A percentile compares a stretch with the other conserved stretches of the same genome.
Evolutionary conservation across 2,113 vertebrate genomes (phyloP).

Genomic region (Sphaerodactylus townsendi): DNA sequence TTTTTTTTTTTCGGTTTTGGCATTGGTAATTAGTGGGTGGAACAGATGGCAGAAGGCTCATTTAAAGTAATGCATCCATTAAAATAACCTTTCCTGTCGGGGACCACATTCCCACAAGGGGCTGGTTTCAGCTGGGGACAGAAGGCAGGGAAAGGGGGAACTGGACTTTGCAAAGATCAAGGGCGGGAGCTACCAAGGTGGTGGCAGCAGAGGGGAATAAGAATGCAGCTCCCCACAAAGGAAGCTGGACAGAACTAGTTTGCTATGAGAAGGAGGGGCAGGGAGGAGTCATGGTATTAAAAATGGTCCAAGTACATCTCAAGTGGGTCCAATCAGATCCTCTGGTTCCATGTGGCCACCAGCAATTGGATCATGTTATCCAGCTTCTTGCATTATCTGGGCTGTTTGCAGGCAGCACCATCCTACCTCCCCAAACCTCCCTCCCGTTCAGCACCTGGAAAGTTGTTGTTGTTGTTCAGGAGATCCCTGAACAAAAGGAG

Average conservation of each 20-base stretch:
- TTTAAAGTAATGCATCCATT: conserved; percentile 84
- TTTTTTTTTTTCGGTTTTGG: conserved; percentile 49
- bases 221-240: not conserved
- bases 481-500: not conserved
- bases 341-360: not conserved
- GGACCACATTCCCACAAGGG: conserved; percentile 64
- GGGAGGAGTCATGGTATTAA: not conserved
- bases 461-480: too few species aligned
- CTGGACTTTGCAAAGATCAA: conserved; percentile 12
- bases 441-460: not conserved
- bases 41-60: conserved; percentile 81
- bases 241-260: not conserved
- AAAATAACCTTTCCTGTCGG: conserved; percentile 82
- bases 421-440: too few species aligned
- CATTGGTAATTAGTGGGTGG: conserved; percentile 83
- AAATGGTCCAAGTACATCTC: too few species aligned
- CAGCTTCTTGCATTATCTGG: not conserved
- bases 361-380: not conserved
- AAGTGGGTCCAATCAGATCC: not conserved
- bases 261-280: not conserved
- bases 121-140: conserved; percentile 43
- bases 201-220: not conserved
- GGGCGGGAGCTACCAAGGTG: not conserved
- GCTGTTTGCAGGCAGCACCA: not conserved
- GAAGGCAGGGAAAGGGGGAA: not conserved